Percentiles rank a stretch among this genome's conserved stretches.
phyloP scores from a whole-genome alignment of 2,888 invertebrate genomes.

The Gordius sp. region DNA sequence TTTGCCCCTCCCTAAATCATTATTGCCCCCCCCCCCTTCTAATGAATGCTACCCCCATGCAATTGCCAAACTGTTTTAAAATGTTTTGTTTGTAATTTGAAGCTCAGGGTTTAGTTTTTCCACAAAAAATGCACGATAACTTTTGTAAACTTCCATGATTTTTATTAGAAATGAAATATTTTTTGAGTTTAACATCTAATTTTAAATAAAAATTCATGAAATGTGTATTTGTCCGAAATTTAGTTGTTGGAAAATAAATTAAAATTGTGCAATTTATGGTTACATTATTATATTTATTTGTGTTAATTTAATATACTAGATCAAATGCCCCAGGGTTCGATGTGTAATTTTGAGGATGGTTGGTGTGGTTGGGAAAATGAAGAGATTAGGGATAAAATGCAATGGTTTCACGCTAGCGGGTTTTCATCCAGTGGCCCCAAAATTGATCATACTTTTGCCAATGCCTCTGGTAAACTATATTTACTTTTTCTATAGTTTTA shows the following conservation, averaged over 20 bases:
- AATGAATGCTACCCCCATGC: too few relatives aligned
- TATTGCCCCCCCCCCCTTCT: too few relatives aligned
- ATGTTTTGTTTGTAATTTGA: too few relatives aligned
- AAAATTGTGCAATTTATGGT: neutral
- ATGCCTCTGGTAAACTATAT: neutral
- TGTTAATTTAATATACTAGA: neutral
- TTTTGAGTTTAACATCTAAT: too few relatives aligned
- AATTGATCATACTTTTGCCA: neutral
- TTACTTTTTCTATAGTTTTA: neutral
- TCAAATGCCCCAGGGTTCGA: neutral
- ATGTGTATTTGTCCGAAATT: neutral
- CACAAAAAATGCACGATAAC: too few relatives aligned
- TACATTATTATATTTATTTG: neutral
- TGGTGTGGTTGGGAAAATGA: slow-evolving; percentile 10
- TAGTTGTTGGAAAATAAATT: neutral
- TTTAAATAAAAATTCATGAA: too few relatives aligned
- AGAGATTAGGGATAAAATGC: slow-evolving; percentile 4
- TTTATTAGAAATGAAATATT: too few relatives aligned
- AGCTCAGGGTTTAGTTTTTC: too few relatives aligned
- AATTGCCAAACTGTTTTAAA: too few relatives aligned
- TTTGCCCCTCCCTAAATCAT: too few relatives aligned
- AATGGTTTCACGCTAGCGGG: neutral
- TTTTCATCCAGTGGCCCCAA: neutral
- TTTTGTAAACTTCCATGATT: too few relatives aligned
- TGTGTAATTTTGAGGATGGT: slow-evolving; percentile 12